Percentiles rank a stretch among this genome's conserved stretches.
These are phyloP conservation scores for Discoglossus pictus DNA, from an alignment of 2,797 vertebrate species.

Conservation along the genomic window DNA sequence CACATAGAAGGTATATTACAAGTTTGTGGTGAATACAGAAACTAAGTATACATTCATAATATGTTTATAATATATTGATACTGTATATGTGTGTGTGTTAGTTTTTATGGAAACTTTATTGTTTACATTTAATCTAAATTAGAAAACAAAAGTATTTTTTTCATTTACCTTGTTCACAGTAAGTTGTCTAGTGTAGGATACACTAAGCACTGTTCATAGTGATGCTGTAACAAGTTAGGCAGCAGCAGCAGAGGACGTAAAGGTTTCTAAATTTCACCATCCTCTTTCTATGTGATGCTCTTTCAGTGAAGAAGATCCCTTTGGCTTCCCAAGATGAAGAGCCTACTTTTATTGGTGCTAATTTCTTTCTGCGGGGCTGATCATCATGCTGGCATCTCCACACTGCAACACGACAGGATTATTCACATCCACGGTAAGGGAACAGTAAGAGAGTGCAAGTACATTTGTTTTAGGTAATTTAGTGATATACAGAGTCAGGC, in stretches of 20 bases:
- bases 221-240: slow-evolving; percentile 65
- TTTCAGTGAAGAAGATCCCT: slow-evolving; percentile 71
- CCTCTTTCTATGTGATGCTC: slow-evolving; percentile 59
- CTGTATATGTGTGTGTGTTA: background rate
- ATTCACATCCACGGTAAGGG: slow-evolving; percentile 89
- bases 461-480: slow-evolving; percentile 37
- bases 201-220: slow-evolving; percentile 58
- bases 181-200: slow-evolving; percentile 63
- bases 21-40: too few species aligned
- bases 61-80: background rate
- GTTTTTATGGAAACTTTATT: slow-evolving; percentile 4
- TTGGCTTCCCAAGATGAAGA: slow-evolving; percentile 80
- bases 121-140: slow-evolving; percentile 11
- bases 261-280: slow-evolving; percentile 61
- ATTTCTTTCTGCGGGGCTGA: slow-evolving; percentile 82
- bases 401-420: slow-evolving; percentile 79
- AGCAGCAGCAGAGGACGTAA: slow-evolving; percentile 55
- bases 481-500: slow-evolving; percentile 40
- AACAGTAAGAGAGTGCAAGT: slow-evolving; percentile 31
- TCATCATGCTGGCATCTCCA: slow-evolving; percentile 71
- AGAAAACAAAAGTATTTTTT: too few species aligned
- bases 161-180: slow-evolving; percentile 49
- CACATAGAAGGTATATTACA: too few species aligned
- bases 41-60: too few species aligned
- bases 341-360: slow-evolving; percentile 82